Conservation (phyloP, 2,888 invertebrate species). For the Melieria crassipennis region DNA sequence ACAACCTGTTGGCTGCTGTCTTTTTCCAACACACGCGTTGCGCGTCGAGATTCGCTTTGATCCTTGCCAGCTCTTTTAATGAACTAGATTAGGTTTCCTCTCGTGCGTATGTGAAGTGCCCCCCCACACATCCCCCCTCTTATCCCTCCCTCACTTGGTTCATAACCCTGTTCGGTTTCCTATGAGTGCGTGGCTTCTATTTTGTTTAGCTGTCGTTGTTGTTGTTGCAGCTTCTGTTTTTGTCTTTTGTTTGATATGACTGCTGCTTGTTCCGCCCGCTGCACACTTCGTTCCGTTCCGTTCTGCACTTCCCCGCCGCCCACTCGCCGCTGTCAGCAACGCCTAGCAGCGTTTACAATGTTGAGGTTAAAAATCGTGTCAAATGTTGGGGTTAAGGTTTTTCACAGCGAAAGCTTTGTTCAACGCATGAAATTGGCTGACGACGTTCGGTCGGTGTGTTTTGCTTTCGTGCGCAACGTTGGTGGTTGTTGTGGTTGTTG, state of each 20-base stretch:
- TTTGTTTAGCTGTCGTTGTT: slow-evolving; percentile 1
- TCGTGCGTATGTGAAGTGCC: slow-evolving; percentile 26
- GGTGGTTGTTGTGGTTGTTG: no score
- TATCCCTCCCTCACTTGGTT: not conserved
- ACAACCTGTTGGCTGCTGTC: not conserved
- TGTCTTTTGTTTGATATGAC: no score
- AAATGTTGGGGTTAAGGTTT: slow-evolving; percentile 10
- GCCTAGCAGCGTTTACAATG: slow-evolving; percentile 19
- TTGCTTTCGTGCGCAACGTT: no score
- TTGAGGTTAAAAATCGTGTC: slow-evolving; percentile 28
- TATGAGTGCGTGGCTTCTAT: not conserved
- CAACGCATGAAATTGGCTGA: slow-evolving; percentile 1
- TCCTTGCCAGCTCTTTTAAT: slow-evolving; percentile 44
- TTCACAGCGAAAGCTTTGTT: slow-evolving; percentile 1
- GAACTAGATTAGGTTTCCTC: slow-evolving; percentile 46
- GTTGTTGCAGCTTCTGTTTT: no score
- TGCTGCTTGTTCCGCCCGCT: no score
- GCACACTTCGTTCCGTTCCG: no score
- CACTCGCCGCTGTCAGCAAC: no score
- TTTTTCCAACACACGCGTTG: no score
- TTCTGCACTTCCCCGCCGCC: no score
- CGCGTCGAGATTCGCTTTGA: slow-evolving; percentile 25
- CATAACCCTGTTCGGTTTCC: slow-evolving; percentile 1
- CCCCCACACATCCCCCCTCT: not conserved
- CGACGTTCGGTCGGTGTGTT: no score